phyloP scores from a whole-genome alignment of 2,113 vertebrate genomes.

The Leucosticte australis region DNA sequence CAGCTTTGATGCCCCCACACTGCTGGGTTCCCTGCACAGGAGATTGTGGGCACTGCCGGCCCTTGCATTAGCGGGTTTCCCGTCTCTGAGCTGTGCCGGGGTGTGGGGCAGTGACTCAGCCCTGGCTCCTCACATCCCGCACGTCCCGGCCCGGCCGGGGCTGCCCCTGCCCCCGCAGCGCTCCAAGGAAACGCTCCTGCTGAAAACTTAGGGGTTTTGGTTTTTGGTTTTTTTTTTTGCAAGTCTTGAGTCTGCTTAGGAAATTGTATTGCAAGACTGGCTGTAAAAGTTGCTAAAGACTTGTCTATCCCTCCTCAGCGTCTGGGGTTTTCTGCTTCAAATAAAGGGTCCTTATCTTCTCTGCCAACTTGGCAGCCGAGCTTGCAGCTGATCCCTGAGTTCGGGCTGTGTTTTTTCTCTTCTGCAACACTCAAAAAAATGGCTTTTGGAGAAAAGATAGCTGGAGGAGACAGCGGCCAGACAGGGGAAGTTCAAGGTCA shows the following conservation, averaged over 20 bases:
- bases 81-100: not conserved
- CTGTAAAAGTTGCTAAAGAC: conserved; percentile 59
- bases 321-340: not conserved
- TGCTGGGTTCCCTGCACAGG: accelerated
- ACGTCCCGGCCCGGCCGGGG: not conserved
- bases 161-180: not conserved
- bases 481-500: not conserved
- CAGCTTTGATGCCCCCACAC: accelerated
- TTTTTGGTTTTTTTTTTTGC: not conserved
- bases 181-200: not conserved
- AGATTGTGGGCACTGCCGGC: accelerated
- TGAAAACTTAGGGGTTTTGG: not conserved
- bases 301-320: not conserved
- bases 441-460: not conserved
- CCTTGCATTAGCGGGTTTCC: too few species aligned
- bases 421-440: not conserved
- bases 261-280: conserved; percentile 29
- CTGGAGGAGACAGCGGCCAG: not conserved
- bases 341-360: conserved; percentile 53
- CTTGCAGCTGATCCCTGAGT: not conserved
- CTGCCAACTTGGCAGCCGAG: conserved; percentile 51
- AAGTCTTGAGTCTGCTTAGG: not conserved
- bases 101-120: not conserved
- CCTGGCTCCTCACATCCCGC: not conserved
- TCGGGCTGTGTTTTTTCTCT: not conserved